Conservation (phyloP, 2,888 invertebrate species). For the Dryocosmus kuriphilus region DNA sequence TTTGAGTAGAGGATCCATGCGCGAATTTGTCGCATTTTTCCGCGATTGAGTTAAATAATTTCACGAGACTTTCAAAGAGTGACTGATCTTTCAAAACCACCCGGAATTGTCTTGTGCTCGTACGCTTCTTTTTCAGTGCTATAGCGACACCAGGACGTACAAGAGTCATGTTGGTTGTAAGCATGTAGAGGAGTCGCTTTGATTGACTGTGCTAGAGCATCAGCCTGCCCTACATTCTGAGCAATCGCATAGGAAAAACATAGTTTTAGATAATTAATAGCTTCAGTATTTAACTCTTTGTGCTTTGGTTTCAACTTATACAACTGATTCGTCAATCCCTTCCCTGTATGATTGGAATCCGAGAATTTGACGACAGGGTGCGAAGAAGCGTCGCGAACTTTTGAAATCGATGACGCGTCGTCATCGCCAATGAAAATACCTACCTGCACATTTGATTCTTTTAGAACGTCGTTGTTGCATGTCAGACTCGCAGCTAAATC, state of each 20-base stretch:
- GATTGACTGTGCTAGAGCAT: not conserved
- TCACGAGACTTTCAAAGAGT: conserved; percentile 1
- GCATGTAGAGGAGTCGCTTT: conserved; percentile 1
- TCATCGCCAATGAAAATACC: conserved; percentile 19
- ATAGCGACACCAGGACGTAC: not conserved
- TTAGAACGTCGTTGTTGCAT: not conserved
- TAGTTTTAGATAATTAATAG: conserved; percentile 6
- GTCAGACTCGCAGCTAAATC: conserved; percentile 10
- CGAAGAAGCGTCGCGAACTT: not conserved
- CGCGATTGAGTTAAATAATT: not conserved
- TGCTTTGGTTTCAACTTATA: conserved; percentile 14
- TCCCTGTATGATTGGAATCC: conserved; percentile 7
- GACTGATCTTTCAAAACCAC: not conserved
- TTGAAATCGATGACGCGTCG: conserved; percentile 28
- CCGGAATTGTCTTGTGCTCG: not conserved
- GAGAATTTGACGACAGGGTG: conserved; percentile 14
- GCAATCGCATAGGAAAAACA: not conserved
- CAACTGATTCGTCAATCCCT: conserved; percentile 9
- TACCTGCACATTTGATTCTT: conserved; percentile 16
- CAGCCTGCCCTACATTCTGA: not conserved
- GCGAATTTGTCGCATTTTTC: conserved; percentile 1
- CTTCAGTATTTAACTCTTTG: not conserved
- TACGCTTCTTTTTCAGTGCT: not conserved
- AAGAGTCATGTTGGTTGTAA: not conserved
- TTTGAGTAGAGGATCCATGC: not conserved